Percentiles rank a stretch among this genome's conserved stretches.
Conservation (phyloP, 2,797 vertebrate genomes). For the Cyclura pinguis region DNA sequence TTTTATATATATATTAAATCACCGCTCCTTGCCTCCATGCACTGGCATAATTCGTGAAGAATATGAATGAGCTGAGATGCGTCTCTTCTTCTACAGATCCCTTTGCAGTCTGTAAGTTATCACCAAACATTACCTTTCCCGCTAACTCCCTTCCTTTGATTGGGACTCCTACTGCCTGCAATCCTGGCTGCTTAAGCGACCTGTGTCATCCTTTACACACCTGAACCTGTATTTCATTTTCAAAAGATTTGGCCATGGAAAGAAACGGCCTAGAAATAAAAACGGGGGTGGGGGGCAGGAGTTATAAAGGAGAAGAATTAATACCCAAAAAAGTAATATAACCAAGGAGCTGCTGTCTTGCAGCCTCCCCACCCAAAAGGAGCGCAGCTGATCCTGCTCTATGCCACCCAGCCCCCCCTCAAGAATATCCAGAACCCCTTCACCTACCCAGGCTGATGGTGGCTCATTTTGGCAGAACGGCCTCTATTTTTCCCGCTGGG, state of each 20-base stretch:
- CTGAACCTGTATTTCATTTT: slow-evolving; percentile 24
- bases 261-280: slow-evolving; percentile 3
- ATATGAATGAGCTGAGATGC: not conserved
- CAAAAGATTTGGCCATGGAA: not conserved
- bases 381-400: not conserved
- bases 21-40: not conserved
- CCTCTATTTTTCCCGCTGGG: slow-evolving; percentile 42
- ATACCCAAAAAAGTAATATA: not conserved
- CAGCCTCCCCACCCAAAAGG: not conserved
- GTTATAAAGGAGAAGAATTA: not conserved
- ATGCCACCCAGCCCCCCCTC: too few relatives aligned
- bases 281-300: not conserved
- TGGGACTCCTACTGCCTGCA: not conserved
- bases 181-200: slow-evolving; percentile 9
- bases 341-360: too few relatives aligned
- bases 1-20: slow-evolving; percentile 10
- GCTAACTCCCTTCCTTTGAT: not conserved
- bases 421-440: slow-evolving; percentile 34
- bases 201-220: slow-evolving; percentile 29
- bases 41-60: not conserved
- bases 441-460: slow-evolving; percentile 86
- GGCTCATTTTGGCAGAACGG: slow-evolving; percentile 83
- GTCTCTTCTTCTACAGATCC: not conserved
- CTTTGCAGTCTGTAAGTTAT: slow-evolving; percentile 21
- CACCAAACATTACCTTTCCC: slow-evolving; percentile 23